These are phyloP conservation scores for Gadus macrocephalus DNA, from an alignment of 2,113 vertebrate species.

Conservation along the genomic window DNA sequence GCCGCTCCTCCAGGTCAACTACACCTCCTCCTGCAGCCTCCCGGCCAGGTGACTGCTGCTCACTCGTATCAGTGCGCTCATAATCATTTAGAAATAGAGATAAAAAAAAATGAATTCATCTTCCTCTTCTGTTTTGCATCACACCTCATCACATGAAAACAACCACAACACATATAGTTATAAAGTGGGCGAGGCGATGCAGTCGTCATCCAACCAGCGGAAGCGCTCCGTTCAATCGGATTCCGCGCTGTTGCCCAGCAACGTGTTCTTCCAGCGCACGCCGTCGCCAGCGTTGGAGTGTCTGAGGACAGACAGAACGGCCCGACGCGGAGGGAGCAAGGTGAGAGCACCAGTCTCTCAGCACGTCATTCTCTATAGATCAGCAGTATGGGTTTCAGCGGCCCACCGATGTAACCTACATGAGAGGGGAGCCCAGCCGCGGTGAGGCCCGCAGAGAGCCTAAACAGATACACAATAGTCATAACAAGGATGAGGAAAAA, in stretches of 20 bases:
- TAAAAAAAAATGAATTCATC: too few species aligned
- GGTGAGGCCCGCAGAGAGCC: too few species aligned
- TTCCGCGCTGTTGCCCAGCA: slow-evolving; percentile 67
- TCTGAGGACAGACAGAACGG: slow-evolving; percentile 30
- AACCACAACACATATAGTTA: slow-evolving; percentile 48
- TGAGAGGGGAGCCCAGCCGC: too few species aligned
- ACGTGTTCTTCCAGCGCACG: slow-evolving; percentile 57
- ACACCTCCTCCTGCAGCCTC: slow-evolving; percentile 65
- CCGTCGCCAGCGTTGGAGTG: slow-evolving; percentile 14
- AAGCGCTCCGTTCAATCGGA: slow-evolving; percentile 69
- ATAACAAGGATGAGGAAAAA: too few species aligned
- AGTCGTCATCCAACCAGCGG: slow-evolving; percentile 26
- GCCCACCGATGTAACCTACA: not conserved
- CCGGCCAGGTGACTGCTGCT: slow-evolving; percentile 62
- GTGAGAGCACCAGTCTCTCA: slow-evolving; percentile 29
- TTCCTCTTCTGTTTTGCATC: not conserved
- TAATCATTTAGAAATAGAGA: too few species aligned
- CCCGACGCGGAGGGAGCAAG: slow-evolving; percentile 46
- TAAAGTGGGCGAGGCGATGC: slow-evolving; percentile 44
- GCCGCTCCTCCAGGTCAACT: slow-evolving; percentile 63
- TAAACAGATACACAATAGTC: too few species aligned
- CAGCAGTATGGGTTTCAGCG: not conserved
- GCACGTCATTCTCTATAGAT: not conserved
- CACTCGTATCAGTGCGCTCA: not conserved
- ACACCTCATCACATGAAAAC: too few species aligned